Evolutionary conservation across 2,113 vertebrate species (phyloP).

Genomic region (Atractosteus spatula): DNA sequence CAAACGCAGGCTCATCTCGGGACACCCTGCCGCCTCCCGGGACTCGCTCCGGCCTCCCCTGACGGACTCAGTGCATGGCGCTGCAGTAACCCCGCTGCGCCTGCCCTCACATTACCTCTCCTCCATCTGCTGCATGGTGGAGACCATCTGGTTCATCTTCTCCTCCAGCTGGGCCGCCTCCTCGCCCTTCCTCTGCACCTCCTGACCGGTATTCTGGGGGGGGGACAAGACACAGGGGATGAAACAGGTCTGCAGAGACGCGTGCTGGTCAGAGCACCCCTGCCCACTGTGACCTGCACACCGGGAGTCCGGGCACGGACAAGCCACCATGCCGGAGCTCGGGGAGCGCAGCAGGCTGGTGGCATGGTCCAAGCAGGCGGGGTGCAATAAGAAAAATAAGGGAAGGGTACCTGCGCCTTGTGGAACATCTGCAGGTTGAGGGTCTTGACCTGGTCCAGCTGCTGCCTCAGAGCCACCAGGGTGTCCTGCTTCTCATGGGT

Average conservation of each 20-base stretch:
- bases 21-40: too few species aligned
- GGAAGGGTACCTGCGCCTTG: conserved; percentile 79
- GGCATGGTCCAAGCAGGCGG: too few species aligned
- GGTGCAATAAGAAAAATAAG: too few species aligned
- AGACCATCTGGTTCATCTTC: conserved; percentile 79
- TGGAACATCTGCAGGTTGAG: conserved; percentile 97
- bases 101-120: conserved; percentile 67
- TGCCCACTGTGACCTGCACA: too few species aligned
- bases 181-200: conserved; percentile 80
- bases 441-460: conserved; percentile 92
- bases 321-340: too few species aligned
- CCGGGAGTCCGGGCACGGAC: too few species aligned
- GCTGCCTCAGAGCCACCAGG: conserved; percentile 81
- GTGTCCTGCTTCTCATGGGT: conserved; percentile 95
- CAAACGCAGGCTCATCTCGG: too few species aligned
- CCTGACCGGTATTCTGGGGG: conserved; percentile 72
- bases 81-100: neutral
- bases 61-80: too few species aligned
- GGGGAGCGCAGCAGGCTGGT: too few species aligned
- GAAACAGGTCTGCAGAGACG: neutral
- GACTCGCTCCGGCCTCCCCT: neutral
- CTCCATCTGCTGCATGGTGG: conserved; percentile 78
- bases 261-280: too few species aligned
- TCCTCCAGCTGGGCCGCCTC: conserved; percentile 75
- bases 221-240: conserved; percentile 16